Conservation (phyloP, 2,888 invertebrate genomes). For the Spodoptera exigua region DNA sequence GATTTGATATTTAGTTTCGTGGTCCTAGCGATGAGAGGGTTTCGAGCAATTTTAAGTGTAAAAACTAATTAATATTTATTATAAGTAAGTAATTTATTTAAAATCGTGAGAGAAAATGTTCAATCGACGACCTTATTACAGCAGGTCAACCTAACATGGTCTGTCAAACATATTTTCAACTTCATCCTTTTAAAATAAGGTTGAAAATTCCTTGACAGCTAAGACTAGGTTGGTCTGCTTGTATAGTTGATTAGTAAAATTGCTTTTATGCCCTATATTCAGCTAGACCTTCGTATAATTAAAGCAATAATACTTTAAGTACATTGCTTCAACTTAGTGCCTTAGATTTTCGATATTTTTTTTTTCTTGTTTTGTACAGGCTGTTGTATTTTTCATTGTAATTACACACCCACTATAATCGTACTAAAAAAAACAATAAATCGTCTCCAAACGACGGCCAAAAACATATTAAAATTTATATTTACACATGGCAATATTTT, state of each 20-base stretch:
- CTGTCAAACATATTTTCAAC: too few species aligned
- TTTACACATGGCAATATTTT: too few species aligned
- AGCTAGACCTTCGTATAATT: slow-evolving; percentile 7
- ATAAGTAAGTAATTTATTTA: slow-evolving; percentile 40
- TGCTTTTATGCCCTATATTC: slow-evolving; percentile 15
- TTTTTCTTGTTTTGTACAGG: slow-evolving; percentile 45
- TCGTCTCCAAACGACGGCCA: too few species aligned
- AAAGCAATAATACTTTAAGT: slow-evolving; percentile 58
- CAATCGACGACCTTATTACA: too few species aligned
- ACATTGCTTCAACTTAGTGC: slow-evolving; percentile 55
- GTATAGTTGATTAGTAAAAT: slow-evolving; percentile 17
- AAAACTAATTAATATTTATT: slow-evolving; percentile 42
- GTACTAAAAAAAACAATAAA: background rate
- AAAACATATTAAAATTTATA: too few species aligned
- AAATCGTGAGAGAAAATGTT: background rate
- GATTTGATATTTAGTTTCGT: slow-evolving; percentile 32
- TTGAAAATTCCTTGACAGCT: too few species aligned
- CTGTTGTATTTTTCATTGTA: slow-evolving; percentile 19
- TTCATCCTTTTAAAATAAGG: too few species aligned
- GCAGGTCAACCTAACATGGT: too few species aligned
- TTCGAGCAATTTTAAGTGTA: slow-evolving; percentile 19
- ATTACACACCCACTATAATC: background rate
- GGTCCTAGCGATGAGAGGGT: slow-evolving; percentile 10
- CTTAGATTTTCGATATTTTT: slow-evolving; percentile 50
- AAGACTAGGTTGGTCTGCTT: too few species aligned